Evolutionary conservation across 2,797 vertebrate genomes (phyloP), one percentile per base, ranked within the genome.

Genomic region (Hipposideros larvatus): DNA sequence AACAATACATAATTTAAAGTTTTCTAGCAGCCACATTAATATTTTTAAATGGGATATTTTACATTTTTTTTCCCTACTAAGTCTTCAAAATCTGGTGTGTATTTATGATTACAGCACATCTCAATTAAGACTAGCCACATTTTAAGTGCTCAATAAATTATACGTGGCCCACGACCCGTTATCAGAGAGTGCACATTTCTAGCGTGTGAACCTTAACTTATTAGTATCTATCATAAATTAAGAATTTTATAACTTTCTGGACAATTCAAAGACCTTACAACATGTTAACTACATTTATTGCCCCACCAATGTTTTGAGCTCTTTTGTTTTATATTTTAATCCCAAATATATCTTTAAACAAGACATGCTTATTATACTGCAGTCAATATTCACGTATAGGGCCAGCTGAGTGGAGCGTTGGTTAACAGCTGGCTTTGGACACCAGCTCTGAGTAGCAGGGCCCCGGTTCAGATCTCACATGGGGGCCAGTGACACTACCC

Each of bases 241-340:
- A 66, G 84, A 84, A 85, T 28, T 92, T 85, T 43, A 57, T 59
- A 86, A 57, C 61, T 48, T 86, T 48, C 82, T 87, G 73, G 65
- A 78, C 63, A 78, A 86, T 31, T 24, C 18, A 59, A 59, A 22
- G 73, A 75, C 15, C 59, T 63, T 55, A 84, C 46, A 65, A 84
- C 26, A 79, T 22, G 14, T 75, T 84, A 21, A 92, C 63, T 66
- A 85, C 4, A 55, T 70, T 59, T 86, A 78, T 28, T 48, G 13
- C 13, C 22, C 31, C 31, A 66, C 28, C 18, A 86, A 70, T 18
- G 31, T 48, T 22, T 59, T 16, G 53, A 51, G 43, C 41, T 46
- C 53, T 65, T 74, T n/a, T 78, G 24, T 48, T 31, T 16, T 37
- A 22, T 46, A 77, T 46, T 57, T 92, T 55, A 57, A 68, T 70